Percentiles rank a stretch among this genome's conserved stretches.
phyloP scores from a whole-genome alignment of 2,113 vertebrate species.

The Neolamprologus fasciatus region DNA sequence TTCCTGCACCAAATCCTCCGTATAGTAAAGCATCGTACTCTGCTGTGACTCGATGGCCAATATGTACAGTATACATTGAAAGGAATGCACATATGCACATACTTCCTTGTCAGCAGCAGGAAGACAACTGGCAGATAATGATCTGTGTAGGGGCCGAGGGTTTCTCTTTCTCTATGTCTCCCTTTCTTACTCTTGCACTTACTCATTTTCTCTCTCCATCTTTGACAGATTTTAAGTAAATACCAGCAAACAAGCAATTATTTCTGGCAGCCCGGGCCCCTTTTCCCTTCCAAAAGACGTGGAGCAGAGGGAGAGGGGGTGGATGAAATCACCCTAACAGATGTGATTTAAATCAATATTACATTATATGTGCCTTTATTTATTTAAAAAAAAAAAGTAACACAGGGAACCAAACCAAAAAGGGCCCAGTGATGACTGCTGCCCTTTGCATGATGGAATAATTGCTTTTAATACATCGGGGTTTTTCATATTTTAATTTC shows the following conservation, averaged over 20 bases:
- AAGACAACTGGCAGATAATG: conserved; percentile 22
- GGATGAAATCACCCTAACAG: conserved; percentile 73
- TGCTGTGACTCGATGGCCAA: background rate
- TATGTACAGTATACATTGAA: background rate
- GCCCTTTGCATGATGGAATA: conserved; percentile 64
- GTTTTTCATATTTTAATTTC: conserved; percentile 68
- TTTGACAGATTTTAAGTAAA: conserved; percentile 73
- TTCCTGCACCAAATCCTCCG: background rate
- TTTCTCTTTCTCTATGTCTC: conserved; percentile 4
- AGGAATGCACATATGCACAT: background rate
- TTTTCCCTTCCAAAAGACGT: conserved; percentile 57
- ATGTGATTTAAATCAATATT: conserved; percentile 78
- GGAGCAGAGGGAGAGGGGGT: conserved; percentile 55
- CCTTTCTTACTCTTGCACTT: conserved; percentile 23
- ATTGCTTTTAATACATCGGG: conserved; percentile 66
- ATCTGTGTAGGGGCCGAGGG: conserved; percentile 21
- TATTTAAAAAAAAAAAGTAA: conserved; percentile 37
- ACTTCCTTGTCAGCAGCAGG: background rate
- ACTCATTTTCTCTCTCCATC: conserved; percentile 29
- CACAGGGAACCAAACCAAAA: conserved; percentile 43
- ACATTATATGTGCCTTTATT: conserved; percentile 68
- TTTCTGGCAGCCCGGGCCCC: conserved; percentile 67
- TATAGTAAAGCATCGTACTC: background rate
- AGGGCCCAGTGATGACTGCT: conserved; percentile 48
- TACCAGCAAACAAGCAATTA: conserved; percentile 76